A percentile compares a stretch with the other conserved stretches of the same genome.
Evolutionary conservation across 2,888 invertebrate species (phyloP).

Genomic region (Petrolisthes cinctipes): DNA sequence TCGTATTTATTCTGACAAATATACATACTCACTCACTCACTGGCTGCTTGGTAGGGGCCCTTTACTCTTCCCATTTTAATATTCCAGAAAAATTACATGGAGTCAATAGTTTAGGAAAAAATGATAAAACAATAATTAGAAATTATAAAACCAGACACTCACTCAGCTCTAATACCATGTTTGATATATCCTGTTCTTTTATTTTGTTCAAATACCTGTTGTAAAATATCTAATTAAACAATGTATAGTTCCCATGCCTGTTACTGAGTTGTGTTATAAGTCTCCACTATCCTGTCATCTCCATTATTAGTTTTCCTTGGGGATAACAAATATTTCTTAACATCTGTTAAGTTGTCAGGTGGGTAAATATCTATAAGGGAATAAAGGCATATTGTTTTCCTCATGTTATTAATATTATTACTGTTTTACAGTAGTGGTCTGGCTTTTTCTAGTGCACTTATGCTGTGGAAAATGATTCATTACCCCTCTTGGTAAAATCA

Average conservation of each 20-base stretch:
- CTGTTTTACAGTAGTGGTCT: no score
- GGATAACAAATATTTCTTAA: background rate
- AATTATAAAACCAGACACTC: slow-evolving; percentile 9
- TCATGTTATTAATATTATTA: no score
- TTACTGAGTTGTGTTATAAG: background rate
- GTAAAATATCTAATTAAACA: background rate
- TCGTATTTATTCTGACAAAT: no score
- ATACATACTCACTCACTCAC: no score
- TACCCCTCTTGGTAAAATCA: no score
- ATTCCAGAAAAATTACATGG: background rate
- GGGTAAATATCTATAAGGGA: background rate
- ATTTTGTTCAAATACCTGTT: background rate
- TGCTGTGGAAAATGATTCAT: no score
- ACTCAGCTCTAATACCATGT: background rate
- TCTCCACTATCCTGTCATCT: background rate
- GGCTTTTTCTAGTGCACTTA: no score
- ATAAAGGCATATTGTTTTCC: background rate
- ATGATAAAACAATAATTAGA: background rate
- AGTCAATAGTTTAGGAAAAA: background rate
- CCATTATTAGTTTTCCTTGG: background rate
- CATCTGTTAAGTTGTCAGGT: background rate
- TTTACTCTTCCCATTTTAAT: background rate
- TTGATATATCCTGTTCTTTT: background rate
- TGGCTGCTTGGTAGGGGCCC: no score
- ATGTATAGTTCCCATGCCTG: background rate